Evolutionary conservation across 1,140 invertebrate species (phyloP), one percentile per base, ranked within the genome.

Genomic region (Aphidius gifuensis): DNA sequence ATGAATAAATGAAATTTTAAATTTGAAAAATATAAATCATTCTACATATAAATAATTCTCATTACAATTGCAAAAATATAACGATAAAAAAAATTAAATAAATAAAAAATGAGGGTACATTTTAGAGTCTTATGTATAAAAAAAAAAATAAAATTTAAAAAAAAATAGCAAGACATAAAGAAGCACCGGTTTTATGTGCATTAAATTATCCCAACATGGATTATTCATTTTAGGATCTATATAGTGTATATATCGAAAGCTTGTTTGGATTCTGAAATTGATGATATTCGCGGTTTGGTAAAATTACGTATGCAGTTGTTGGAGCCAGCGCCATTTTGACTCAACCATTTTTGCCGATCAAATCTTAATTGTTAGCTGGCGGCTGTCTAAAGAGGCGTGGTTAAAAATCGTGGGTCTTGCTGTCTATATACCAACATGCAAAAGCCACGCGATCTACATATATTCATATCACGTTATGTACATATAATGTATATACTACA

Each of bases 351-450:
- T 81, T 81, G 80, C 76, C 79, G 80, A 81, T 81, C 79, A 81
- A 81, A 80, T 81, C 79, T 81, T 80, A 81, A 81, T 81, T 81
- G 79, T 80, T 80, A 76, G 79, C 80, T 81, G 78, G 77, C 79
- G 79, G 79, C 80, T 80, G 79, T 80, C 77, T 80, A 77, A 74
- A 77, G 76, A 73, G 80, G 80, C 80, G 79, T 79, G 76, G 79
- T 69, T 69, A 76, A 67, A 65, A 71, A 38, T 38, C 53, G 38
- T 58, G 38, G 43, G 56, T 43, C 47, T 40, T 38, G 56, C 56
- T 40, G 44, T 47, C 39, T n/a, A 42, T 55, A 40, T 55, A 39
- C 39, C 23, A 32, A 32, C 23, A 32, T 32, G 23, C 23, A 32
- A 32, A 32, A 32, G 4, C 23, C 23, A 32, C 0, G 2, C 23